Percentiles rank a stretch among this genome's conserved stretches.
Conservation (phyloP, 2,113 vertebrate species). For the Chloebia gouldiae region DNA sequence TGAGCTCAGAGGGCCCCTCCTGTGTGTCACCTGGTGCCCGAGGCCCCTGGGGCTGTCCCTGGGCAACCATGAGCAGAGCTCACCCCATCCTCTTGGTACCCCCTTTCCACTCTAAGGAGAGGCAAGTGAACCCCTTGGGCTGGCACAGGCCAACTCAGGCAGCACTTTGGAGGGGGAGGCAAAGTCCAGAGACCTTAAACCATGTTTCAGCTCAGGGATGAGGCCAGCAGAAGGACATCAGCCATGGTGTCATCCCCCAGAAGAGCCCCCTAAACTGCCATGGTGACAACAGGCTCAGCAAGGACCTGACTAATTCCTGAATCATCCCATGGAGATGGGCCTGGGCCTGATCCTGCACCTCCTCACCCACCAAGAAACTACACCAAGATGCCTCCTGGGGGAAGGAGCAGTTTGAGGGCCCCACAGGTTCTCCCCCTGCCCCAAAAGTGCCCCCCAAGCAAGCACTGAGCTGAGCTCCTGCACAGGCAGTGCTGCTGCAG, state of each 20-base stretch:
- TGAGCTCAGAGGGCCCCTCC: background rate
- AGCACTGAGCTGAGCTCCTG: background rate
- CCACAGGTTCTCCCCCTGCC: background rate
- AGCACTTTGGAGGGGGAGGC: background rate
- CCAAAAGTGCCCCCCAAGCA: background rate
- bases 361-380: background rate
- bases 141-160: background rate
- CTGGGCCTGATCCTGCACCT: background rate
- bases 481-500: background rate
- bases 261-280: background rate
- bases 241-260: background rate
- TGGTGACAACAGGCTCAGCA: background rate
- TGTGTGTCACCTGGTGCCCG: background rate
- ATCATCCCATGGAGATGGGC: background rate
- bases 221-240: background rate
- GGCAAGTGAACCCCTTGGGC: background rate
- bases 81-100: background rate
- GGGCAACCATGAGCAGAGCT: background rate
- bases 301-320: background rate
- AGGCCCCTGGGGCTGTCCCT: background rate
- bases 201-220: rapidly evolving
- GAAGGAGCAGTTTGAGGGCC: background rate
- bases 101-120: background rate
- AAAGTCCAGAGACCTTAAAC: background rate
- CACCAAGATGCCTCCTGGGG: background rate